Conservation (phyloP, 2,888 invertebrate genomes). For the Drosophila gaucha region DNA sequence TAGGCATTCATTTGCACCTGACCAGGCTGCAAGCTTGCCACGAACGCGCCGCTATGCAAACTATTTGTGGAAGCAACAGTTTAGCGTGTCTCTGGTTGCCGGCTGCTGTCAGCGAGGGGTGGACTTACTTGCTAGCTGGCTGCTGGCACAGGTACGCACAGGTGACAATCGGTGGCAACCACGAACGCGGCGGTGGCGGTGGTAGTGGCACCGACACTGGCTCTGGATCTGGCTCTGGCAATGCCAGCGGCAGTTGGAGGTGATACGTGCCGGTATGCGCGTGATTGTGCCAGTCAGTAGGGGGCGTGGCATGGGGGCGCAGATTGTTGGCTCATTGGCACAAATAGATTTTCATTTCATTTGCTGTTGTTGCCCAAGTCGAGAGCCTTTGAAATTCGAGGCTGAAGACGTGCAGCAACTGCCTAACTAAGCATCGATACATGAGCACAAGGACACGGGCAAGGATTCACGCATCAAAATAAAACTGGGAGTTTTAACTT, state of each 20-base stretch:
- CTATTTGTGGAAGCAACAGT: constrained; percentile 70
- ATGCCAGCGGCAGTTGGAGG: constrained; percentile 22
- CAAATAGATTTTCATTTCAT: constrained; percentile 67
- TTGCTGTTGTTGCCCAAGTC: constrained; percentile 30
- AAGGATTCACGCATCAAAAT: constrained; percentile 37
- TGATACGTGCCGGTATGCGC: constrained; percentile 65
- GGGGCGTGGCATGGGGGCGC: neutral
- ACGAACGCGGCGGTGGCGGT: constrained; percentile 12
- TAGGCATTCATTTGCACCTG: constrained; percentile 81
- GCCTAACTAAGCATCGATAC: constrained; percentile 39
- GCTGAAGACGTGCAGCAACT: constrained; percentile 62
- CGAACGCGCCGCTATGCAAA: constrained; percentile 65
- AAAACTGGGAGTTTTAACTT: constrained; percentile 55
- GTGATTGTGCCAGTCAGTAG: constrained; percentile 47
- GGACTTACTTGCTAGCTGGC: constrained; percentile 10
- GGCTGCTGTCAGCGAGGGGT: neutral
- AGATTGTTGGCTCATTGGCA: constrained; percentile 40
- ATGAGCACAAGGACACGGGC: constrained; percentile 2
- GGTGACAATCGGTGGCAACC: constrained; percentile 64
- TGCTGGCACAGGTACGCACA: constrained; percentile 58
- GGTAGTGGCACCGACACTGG: too few relatives aligned
- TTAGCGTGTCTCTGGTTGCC: constrained; percentile 26
- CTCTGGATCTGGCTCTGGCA: too few relatives aligned
- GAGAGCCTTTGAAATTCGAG: constrained; percentile 56
- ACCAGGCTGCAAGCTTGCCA: constrained; percentile 24